Evolutionary conservation across 2,888 invertebrate genomes (phyloP), one percentile per base, ranked within the genome.

Genomic region (Tanytarsus gracilentus): DNA sequence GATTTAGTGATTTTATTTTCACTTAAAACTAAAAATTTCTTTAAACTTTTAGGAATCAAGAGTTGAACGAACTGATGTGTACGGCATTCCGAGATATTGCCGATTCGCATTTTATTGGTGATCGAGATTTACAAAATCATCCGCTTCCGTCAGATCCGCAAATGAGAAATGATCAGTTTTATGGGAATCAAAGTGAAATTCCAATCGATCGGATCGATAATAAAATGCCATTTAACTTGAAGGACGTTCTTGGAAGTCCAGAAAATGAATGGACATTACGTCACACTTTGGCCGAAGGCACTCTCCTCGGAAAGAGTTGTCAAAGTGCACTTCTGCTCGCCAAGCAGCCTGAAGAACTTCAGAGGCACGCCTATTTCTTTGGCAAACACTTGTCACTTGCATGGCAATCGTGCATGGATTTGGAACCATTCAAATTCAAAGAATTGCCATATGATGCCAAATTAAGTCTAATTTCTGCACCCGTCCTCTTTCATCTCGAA

Each of bases 351-450:
- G 77, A 82, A 14, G 79, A 82, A 16, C 72, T 88, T 63, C 92
- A 94, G 71, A 80, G 84, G 39, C 78, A 86, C 71, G 95, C 90
- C 0, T 91, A 88, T 71, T 79, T 86, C 18, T 94, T 95, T 77
- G 95, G 94, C 7, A 88, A 90, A 69, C 90, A 94, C 75, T 76
- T 94, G 59, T 92, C 92, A 0, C 76, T 92, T 23, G 92, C 93
- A 1, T 92, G 92, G 87, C 94, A 95, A 75, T 89, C 89, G 1
- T 79, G 79, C 67, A 68, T 82, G 1, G 90, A 90, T 70, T 76
- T 88, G 16, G 86, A 88, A 67, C 83, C 86, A 2, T 90, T 89
- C 63, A 72, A 74, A 63, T 65, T 66, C 11, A 66, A 66, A 33
- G 68, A 67, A 4, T 62, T 73, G n/a, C 51, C 63, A 30, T 68